These are phyloP conservation scores for Chrysaora quinquecirrha DNA, from an alignment of 30 jellyfish, hydroid and myxozoan genomes.

Conservation along the genomic window DNA sequence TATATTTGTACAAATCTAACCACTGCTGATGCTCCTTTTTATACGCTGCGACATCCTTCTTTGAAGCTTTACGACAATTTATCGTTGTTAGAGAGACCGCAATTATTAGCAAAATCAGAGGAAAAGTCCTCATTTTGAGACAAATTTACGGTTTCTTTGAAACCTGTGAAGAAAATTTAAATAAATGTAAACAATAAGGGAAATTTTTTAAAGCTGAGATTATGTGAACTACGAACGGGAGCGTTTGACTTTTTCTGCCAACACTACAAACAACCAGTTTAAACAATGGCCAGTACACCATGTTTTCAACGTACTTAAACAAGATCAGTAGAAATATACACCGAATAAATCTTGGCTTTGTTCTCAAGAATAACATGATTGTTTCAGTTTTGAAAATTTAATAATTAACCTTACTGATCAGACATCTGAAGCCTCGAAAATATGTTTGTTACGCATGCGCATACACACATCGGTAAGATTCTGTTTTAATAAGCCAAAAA, in stretches of 20 bases:
- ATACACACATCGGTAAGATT: too few species aligned
- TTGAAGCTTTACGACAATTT: conserved; percentile 11
- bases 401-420: too few species aligned
- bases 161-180: conserved; percentile 23
- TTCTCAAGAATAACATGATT: too few species aligned
- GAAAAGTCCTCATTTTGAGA: conserved; percentile 83
- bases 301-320: not conserved
- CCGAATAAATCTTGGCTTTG: not conserved
- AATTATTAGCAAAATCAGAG: conserved; percentile 28
- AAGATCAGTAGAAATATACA: not conserved
- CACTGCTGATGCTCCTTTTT: conserved; percentile 81
- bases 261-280: too few species aligned
- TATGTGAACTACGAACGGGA: too few species aligned
- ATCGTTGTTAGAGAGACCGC: conserved; percentile 39
- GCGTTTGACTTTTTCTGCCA: too few species aligned
- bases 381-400: too few species aligned
- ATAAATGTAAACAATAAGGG: not conserved
- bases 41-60: conserved; percentile 61
- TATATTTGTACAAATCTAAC: conserved; percentile 69
- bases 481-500: too few species aligned
- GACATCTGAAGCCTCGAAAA: too few species aligned
- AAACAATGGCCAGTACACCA: too few species aligned
- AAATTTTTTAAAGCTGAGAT: not conserved
- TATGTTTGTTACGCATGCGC: too few species aligned
- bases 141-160: conserved; percentile 57